Evolutionary conservation across 2,888 invertebrate genomes (phyloP).

Genomic region (Portevinia maculata): DNA sequence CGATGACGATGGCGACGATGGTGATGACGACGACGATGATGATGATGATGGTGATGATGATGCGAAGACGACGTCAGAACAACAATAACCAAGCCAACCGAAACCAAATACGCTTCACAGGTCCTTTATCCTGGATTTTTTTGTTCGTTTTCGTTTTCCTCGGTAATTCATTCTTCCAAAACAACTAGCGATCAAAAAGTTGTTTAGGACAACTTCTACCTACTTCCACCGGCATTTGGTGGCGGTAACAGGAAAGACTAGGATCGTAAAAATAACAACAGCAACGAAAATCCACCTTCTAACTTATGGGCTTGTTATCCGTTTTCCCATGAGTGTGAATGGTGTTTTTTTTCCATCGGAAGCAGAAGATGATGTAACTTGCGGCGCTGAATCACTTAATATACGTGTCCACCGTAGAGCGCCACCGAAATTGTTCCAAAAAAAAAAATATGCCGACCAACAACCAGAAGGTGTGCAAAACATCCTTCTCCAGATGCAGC

Average conservation of each 20-base stretch:
- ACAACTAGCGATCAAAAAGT: slow-evolving; percentile 37
- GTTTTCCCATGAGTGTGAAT: slow-evolving; percentile 66
- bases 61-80: slow-evolving; percentile 14
- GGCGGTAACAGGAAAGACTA: slow-evolving; percentile 33
- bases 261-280: slow-evolving; percentile 11
- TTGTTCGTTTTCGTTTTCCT: slow-evolving; percentile 56
- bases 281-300: slow-evolving; percentile 35
- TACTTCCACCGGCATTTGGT: slow-evolving; percentile 15
- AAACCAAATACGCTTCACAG: slow-evolving; percentile 60
- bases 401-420: slow-evolving; percentile 66
- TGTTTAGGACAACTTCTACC: slow-evolving; percentile 38
- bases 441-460: background rate
- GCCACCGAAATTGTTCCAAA: slow-evolving; percentile 52
- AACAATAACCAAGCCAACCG: slow-evolving; percentile 42
- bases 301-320: slow-evolving; percentile 72
- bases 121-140: slow-evolving; percentile 51
- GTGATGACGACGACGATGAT: slow-evolving; percentile 20
- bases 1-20: slow-evolving; percentile 26
- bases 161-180: slow-evolving; percentile 49
- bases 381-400: slow-evolving; percentile 68
- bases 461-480: slow-evolving; percentile 8
- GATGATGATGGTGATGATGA: too few species aligned
- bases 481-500: slow-evolving; percentile 67
- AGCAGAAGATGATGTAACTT: slow-evolving; percentile 72
- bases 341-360: slow-evolving; percentile 11